Percentiles rank a stretch among this genome's conserved stretches.
Evolutionary conservation across 1,140 invertebrate species (phyloP).

Genomic region (Diorhabda sublineata): DNA sequence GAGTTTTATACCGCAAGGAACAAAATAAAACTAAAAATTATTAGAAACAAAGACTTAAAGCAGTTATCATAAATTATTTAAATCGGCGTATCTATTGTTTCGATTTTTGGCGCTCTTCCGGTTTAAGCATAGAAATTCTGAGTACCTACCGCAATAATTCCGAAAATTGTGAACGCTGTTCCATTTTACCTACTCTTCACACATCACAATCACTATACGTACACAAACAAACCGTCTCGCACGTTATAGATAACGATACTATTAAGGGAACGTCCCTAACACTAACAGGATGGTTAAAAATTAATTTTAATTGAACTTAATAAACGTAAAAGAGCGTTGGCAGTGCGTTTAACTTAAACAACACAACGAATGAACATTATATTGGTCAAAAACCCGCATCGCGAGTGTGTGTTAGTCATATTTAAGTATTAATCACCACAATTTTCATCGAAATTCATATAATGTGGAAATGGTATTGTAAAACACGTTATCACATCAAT

Average conservation of each 20-base stretch:
- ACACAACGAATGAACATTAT: constrained; percentile 19
- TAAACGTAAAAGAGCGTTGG: constrained; percentile 23
- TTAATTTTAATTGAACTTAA: constrained; percentile 42
- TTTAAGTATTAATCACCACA: constrained; percentile 24
- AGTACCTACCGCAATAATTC: constrained; percentile 35
- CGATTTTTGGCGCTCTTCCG: no score
- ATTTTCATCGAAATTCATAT: constrained; percentile 18
- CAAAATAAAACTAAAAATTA: no score
- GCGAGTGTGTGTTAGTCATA: constrained; percentile 19
- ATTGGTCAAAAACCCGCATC: constrained; percentile 21
- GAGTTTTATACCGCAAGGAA: no score
- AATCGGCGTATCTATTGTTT: no score
- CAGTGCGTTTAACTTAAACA: constrained; percentile 22
- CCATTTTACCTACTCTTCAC: constrained; percentile 24
- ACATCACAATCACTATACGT: background rate
- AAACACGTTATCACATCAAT: background rate
- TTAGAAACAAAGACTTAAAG: no score
- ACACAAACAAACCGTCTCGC: constrained; percentile 12
- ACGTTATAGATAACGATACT: constrained; percentile 13
- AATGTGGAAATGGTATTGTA: constrained; percentile 16
- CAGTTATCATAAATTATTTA: no score
- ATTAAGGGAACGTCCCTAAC: constrained; percentile 29
- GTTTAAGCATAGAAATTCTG: background rate
- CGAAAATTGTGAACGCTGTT: constrained; percentile 34
- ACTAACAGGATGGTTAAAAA: constrained; percentile 43